Base-by-base conservation (phyloP, 2,113 vertebrate genomes). In the Aix galericulata region DNA sequence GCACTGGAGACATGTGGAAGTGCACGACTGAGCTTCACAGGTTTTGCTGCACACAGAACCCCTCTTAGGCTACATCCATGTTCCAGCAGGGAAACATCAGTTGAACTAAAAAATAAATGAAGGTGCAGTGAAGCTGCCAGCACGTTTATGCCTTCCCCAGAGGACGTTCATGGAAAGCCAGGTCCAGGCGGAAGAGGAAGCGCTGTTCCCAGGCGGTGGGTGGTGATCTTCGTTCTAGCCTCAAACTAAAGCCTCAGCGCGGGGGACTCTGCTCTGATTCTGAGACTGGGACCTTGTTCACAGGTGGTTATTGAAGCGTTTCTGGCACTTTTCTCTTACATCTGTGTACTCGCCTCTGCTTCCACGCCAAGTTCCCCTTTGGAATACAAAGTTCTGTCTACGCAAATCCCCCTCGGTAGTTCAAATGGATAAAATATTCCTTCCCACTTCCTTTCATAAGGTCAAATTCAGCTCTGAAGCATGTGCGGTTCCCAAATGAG, bases 361-460 rank as follows among this genome's bases (percentile, higher is more conserved):
- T 25, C 58, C 1, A 8, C 86, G 94, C 93, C 91, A 89, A 82
- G 76, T 32, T 79, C 90, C 86, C 63, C 6, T 80, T 38, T 63
- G 94, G 48, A 96, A 62, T 6, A 84, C 9, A 9, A 53, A 88
- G 92, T 3, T 48, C 69, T 93, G 88, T 2, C 95, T 60, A 4
- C 64, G 94, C 80, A 67, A 93, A 11, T 8, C 79, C 64, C 73
- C 93, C 55, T 90, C 31, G 0, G 74, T 76, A 7, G 76, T 93
- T 76, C 93, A 91, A 90, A 67, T 34, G 90, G 73, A 91, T 68
- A 20, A 44, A 82, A 44, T 56, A 40, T 62, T 82, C 71, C 11
- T 69, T 75, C 93, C 91, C 91, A 92, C 92, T 97, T 96, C 96
- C 96, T 96, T 27, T 76, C 40, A 50, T 64, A 34, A 86, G 92